Evolutionary conservation across 2,797 vertebrate species (phyloP).

Genomic region (Phalanger gymnotis): DNA sequence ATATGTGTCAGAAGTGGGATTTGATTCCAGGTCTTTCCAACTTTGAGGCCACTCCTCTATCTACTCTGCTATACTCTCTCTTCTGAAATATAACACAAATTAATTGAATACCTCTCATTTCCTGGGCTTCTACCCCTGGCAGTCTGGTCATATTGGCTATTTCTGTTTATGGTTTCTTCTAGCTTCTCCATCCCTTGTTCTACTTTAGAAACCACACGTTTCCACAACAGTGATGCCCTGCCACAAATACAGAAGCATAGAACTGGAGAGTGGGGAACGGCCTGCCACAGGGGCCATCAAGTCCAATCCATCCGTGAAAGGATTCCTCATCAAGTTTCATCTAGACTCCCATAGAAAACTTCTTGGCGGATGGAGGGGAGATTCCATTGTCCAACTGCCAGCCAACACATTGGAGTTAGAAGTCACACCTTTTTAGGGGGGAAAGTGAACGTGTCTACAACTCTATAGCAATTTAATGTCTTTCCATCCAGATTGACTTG

Average conservation of each 20-base stretch:
- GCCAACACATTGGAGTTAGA: not conserved
- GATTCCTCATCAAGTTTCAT: not conserved
- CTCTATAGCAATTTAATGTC: not conserved
- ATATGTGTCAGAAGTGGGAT: not conserved
- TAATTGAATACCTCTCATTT: not conserved
- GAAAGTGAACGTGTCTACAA: not conserved
- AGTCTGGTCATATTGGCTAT: not conserved
- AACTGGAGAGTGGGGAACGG: not conserved
- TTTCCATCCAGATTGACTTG: not conserved
- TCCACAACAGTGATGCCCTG: not conserved
- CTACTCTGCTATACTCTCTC: not conserved
- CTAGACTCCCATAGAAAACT: not conserved
- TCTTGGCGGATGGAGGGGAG: not conserved
- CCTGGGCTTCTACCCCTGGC: not conserved
- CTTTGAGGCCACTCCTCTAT: not conserved
- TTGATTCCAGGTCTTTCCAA: not conserved
- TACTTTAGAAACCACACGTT: not conserved
- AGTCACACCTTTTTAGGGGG: not conserved
- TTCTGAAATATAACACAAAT: not conserved
- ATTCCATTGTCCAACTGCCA: not conserved
- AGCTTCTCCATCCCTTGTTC: not conserved
- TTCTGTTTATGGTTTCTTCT: not conserved
- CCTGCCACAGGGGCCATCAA: not conserved
- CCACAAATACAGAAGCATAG: not conserved
- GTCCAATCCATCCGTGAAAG: not conserved